Base-by-base conservation (phyloP, 1,140 invertebrate genomes). In the Brachionus plicatilis region DNA sequence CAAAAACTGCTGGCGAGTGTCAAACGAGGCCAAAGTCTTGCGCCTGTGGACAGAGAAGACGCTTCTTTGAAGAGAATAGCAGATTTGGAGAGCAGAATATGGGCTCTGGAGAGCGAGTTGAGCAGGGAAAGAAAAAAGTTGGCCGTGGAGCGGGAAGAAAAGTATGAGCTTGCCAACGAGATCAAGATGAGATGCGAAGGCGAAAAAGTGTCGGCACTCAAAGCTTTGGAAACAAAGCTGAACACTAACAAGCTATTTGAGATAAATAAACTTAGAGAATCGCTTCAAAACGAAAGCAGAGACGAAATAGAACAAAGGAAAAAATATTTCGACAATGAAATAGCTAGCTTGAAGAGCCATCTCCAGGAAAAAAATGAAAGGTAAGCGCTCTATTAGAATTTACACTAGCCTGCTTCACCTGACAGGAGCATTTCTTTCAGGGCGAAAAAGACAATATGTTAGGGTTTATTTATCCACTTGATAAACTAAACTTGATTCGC, bases 131-230 rank as follows among this genome's bases (percentile, higher is more conserved):
- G 24, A 17, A 76, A 76, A 50, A 76, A 76, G 12, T 27, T 76
- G 1, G 20, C 12, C 11, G 45, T 76, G 3, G 72, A 76, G 29
- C n/a, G 47, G 20, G 45, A 76, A 29, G 43, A 76, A 14, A 76
- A 76, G n/a, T 76, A 76, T 33, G 72, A 76, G 43, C 47, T 76
- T 27, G 47, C 53, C 33, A 76, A 33, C 29, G 72, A 76, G 27
- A 53, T 76, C 33, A 76, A 76, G 47, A 27, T 76, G 20, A 45
- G 72, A 27, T 76, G n/a, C 29, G 72, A 76, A 47, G 33, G 47
- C 14, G 72, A 76, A 29, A 76, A 76, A 76, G 24, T 27, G 6
- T 76, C 72, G 9, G 72, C 72, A 4, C 12, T 76, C n/a, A 76
- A 76, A 47, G 41, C 72, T 11, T 12, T 76, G 7, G 72, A 76